phyloP scores from a whole-genome alignment of 2,113 vertebrate species.

The Corythoichthys intestinalis region DNA sequence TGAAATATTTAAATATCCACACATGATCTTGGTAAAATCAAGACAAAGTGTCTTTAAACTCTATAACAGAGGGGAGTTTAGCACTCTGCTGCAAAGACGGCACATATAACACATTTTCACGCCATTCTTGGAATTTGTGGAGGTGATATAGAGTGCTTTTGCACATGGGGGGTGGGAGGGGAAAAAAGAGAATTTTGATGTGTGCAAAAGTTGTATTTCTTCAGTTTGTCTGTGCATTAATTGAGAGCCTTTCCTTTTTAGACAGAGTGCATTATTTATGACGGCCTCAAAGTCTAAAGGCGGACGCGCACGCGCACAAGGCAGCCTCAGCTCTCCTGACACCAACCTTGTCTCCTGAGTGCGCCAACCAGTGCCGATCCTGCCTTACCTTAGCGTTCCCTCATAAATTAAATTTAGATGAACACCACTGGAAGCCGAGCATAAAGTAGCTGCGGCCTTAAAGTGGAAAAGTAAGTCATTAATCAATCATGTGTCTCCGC shows the following conservation, averaged over 20 bases:
- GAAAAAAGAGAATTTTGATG: constrained; percentile 37
- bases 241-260: constrained; percentile 61
- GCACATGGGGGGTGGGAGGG: constrained; percentile 37
- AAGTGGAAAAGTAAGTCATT: constrained; percentile 68
- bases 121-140: constrained; percentile 31
- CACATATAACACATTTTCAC: constrained; percentile 11
- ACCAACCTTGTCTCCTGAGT: constrained; percentile 57
- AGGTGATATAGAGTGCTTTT: constrained; percentile 47
- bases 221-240: constrained; percentile 64
- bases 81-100: constrained; percentile 19
- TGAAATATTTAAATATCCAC: neutral
- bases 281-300: constrained; percentile 52
- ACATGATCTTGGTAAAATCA: constrained; percentile 6
- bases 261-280: constrained; percentile 68
- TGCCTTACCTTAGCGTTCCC: constrained; percentile 65
- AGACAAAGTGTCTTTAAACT: constrained; percentile 17
- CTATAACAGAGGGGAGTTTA: constrained; percentile 9
- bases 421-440: constrained; percentile 32
- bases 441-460: constrained; percentile 59
- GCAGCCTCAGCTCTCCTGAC: constrained; percentile 53
- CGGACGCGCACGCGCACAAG: constrained; percentile 22
- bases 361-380: constrained; percentile 37
- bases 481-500: constrained; percentile 71
- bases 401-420: constrained; percentile 71
- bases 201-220: constrained; percentile 32